These are phyloP conservation scores for Acipenser transmontanus DNA, from an alignment of 2,797 vertebrate species.

Conservation along the genomic window DNA sequence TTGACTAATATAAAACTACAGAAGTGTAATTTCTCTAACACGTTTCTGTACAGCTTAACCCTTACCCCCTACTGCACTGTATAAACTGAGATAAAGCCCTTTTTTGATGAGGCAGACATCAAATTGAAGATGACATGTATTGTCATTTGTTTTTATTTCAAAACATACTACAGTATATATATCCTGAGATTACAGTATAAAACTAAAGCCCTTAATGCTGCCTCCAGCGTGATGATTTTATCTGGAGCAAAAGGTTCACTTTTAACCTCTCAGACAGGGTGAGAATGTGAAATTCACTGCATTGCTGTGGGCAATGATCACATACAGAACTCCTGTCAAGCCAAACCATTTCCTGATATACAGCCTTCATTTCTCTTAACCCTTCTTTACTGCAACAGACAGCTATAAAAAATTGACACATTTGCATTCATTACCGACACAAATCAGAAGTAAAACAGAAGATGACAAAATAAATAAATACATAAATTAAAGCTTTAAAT, in stretches of 20 bases:
- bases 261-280: slow-evolving; percentile 15
- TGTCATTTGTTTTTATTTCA: too few species aligned
- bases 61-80: too few species aligned
- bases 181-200: too few species aligned
- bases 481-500: neutral
- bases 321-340: slow-evolving; percentile 19
- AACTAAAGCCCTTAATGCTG: too few species aligned
- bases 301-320: slow-evolving; percentile 27
- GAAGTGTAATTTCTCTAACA: too few species aligned
- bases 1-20: too few species aligned
- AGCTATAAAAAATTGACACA: slow-evolving; percentile 14
- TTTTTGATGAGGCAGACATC: too few species aligned
- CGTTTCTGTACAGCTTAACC: too few species aligned
- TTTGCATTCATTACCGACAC: slow-evolving; percentile 36
- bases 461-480: neutral
- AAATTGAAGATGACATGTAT: too few species aligned
- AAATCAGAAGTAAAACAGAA: neutral
- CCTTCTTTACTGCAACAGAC: slow-evolving; percentile 29
- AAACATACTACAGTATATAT: too few species aligned
- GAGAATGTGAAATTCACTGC: slow-evolving; percentile 8
- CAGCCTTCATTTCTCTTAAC: slow-evolving; percentile 30
- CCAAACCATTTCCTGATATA: slow-evolving; percentile 34
- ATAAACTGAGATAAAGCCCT: too few species aligned
- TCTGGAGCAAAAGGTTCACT: neutral
- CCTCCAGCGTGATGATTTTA: neutral